Percentiles rank a stretch among this genome's conserved stretches.
phyloP scores from a whole-genome alignment of 64 coral and sea anemone genomes.

The Pachyseris speciosa region DNA sequence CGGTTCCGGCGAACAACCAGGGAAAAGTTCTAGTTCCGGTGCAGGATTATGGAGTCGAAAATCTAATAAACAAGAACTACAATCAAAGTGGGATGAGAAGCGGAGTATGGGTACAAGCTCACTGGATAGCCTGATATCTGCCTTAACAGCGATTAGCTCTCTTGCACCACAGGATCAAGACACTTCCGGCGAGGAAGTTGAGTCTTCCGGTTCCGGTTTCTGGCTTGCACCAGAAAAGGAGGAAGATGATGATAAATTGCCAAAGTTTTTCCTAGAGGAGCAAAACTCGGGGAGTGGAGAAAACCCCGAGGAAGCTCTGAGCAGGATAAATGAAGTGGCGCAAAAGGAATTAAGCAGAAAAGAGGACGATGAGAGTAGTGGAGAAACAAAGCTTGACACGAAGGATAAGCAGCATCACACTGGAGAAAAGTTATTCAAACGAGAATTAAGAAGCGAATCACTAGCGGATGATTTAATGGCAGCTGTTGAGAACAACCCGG shows the following conservation, averaged over 20 bases:
- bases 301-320: conserved; percentile 14
- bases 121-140: conserved; percentile 70
- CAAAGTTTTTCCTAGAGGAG: conserved; percentile 46
- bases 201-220: conserved; percentile 56
- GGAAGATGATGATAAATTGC: conserved; percentile 58
- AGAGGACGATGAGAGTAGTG: neutral
- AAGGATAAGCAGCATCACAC: neutral
- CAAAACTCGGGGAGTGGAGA: neutral
- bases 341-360: neutral
- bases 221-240: conserved; percentile 18
- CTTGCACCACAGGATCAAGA: conserved; percentile 17
- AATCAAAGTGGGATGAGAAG: conserved; percentile 24
- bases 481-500: neutral
- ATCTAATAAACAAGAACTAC: neutral
- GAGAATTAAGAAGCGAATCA: neutral
- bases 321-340: neutral
- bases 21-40: conserved; percentile 51
- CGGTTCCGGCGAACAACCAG: conserved; percentile 12
- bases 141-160: conserved; percentile 60
- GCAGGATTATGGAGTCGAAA: conserved; percentile 40
- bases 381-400: too few relatives aligned
- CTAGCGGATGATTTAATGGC: conserved; percentile 29
- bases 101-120: conserved; percentile 53
- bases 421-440: neutral
- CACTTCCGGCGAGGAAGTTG: neutral